Evolutionary conservation across 2,888 invertebrate genomes (phyloP), one percentile per base, ranked within the genome.

Genomic region (Diplazon laetatorius): DNA sequence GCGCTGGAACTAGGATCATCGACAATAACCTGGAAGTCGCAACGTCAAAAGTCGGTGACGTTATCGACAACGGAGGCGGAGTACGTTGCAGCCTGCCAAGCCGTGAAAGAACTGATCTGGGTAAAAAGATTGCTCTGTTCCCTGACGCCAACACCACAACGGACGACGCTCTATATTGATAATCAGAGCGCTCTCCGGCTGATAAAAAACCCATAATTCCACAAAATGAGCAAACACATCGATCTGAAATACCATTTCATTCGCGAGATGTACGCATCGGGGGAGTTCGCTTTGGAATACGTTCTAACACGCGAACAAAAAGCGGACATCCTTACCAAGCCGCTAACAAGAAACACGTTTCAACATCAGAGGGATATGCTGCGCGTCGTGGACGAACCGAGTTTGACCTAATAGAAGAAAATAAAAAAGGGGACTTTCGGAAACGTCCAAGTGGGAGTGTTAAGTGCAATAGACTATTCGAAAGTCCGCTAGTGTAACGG

Each of bases 361-460:
- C 16, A 59, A 30, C 18, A 57, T 6, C 59, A 60, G 46, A 57
- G 74, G 14, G 50, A 68, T n/a, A 66, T 66, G 65, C 46, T 66
- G 6, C 46, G 35, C 6, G 48, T 65, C 3, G n/a, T 60, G 3
- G 35, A 50, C n/a, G 16, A 68, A 37, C n/a, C 16, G 20, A 25
- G 22, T 9, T 22, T 18, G 14, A 37, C n/a, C n/a, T n/a, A n/a
- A 44, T 20, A 12, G 10, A 52, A 9, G 9, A 20, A 18, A 10
- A 52, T 52, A 2, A 22, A 60, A 46, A 44, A 35, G 16, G 63
- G 44, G 8, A 73, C 48, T 68, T 59, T 68, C 37, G n/a, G 68
- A 59, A 22, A 42, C 50, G 68, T 50, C 68, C 59, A 74, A 74
- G 68, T 68, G 74, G 74, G 74, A 74, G 59, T 44, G 46, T 70